A percentile compares a stretch with the other conserved stretches of the same genome.
Evolutionary conservation across 2,888 invertebrate species (phyloP).

Genomic region (Parnassius orleans): DNA sequence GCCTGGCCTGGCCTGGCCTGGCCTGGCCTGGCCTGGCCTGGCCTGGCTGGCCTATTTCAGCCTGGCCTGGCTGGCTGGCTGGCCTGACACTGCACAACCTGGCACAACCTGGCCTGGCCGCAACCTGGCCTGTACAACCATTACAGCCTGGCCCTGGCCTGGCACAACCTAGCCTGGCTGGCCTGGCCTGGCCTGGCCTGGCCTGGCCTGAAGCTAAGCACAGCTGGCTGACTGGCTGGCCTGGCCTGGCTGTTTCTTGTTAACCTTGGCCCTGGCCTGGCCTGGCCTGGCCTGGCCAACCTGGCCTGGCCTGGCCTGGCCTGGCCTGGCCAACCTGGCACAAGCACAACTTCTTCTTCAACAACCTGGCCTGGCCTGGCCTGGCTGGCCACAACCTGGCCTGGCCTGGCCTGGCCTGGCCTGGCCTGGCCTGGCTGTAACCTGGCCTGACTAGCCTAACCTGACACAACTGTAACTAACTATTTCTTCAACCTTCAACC

Average conservation of each 20-base stretch:
- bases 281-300: slow-evolving; percentile 7
- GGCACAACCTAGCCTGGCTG: slow-evolving; percentile 26
- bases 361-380: slow-evolving; percentile 1
- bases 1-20: slow-evolving; percentile 26
- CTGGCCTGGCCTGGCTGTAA: slow-evolving; percentile 3
- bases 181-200: slow-evolving; percentile 29
- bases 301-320: slow-evolving; percentile 14
- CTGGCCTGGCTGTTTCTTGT: slow-evolving; percentile 18
- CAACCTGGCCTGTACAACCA: too few relatives aligned
- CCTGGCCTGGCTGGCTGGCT: slow-evolving; percentile 21
- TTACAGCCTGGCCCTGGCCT: slow-evolving; percentile 31
- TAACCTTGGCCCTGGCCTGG: slow-evolving; percentile 5
- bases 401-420: slow-evolving; percentile 21
- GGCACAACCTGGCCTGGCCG: slow-evolving; percentile 29
- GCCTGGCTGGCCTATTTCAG: background rate
- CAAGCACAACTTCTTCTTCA: too few relatives aligned
- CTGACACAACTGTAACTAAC: slow-evolving; percentile 21
- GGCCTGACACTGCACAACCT: slow-evolving; percentile 31
- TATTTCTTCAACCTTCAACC: too few relatives aligned
- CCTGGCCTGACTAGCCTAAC: slow-evolving; percentile 19
- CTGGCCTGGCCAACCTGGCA: slow-evolving; percentile 3
- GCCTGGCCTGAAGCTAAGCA: slow-evolving; percentile 18
- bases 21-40: slow-evolving; percentile 25
- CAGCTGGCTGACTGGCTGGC: too few relatives aligned
- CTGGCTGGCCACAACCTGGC: slow-evolving; percentile 16